Conservation (phyloP, 2,797 vertebrate genomes). For the Helostoma temminkii region DNA sequence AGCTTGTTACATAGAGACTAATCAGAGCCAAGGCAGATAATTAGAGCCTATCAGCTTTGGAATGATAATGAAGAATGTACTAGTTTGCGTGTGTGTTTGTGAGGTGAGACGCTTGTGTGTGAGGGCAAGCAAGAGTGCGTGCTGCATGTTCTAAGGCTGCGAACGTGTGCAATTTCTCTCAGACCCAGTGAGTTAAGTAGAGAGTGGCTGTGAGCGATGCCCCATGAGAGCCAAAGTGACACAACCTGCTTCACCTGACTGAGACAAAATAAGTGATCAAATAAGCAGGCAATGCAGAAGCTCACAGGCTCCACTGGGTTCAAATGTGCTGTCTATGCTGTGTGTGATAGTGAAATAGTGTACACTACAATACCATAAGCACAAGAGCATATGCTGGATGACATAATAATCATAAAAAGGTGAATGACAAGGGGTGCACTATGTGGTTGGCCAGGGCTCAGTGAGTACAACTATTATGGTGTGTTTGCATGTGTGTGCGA, state of each 20-base stretch:
- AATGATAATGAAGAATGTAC: constrained; percentile 81
- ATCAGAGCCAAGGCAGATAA: constrained; percentile 84
- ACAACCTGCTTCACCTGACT: constrained; percentile 55
- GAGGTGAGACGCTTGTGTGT: constrained; percentile 10
- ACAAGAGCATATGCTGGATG: constrained; percentile 56
- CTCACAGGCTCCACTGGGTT: constrained; percentile 45
- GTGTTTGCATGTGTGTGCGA: constrained; percentile 6
- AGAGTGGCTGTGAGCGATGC: constrained; percentile 57
- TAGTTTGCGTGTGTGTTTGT: constrained; percentile 22
- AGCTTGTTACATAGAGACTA: constrained; percentile 82
- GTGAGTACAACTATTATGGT: constrained; percentile 26
- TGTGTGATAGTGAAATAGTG: constrained; percentile 59
- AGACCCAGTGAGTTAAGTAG: constrained; percentile 47
- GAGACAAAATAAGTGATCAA: constrained; percentile 65
- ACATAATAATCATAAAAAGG: constrained; percentile 60
- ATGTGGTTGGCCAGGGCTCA: constrained; percentile 36
- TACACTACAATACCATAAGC: constrained; percentile 50
- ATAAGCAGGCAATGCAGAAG: constrained; percentile 35
- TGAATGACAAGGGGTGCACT: constrained; percentile 39
- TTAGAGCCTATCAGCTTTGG: constrained; percentile 80
- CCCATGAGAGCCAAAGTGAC: constrained; percentile 34
- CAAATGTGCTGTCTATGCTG: constrained; percentile 51
- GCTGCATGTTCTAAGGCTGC: constrained; percentile 19
- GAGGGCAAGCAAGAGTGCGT: constrained; percentile 4
- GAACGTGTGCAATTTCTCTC: constrained; percentile 36